Base-by-base conservation (phyloP, 2,888 invertebrate genomes). In the Danaus chrysippus region DNA sequence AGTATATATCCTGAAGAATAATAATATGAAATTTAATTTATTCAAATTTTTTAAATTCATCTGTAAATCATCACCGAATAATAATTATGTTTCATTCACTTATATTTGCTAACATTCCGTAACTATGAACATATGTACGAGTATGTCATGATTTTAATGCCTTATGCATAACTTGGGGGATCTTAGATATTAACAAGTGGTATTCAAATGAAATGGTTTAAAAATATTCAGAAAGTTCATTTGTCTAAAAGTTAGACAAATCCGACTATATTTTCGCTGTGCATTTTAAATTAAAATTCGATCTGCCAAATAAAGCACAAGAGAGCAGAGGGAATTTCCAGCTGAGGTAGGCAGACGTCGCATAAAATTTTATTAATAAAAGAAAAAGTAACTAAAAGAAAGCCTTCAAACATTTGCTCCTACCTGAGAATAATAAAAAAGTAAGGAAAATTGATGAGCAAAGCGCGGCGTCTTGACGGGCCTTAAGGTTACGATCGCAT, bases 351-450 rank as follows among this genome's bases (percentile, higher is more conserved):
- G 73, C 76, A 65, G 72, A 72, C 75, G 74, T 70, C 74, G 73
- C 77, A 77, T 81, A 79, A 84, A 84, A 77, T 84, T 85, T 84
- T 85, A 84, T 83, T 86, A 86, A 84, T 86, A 84, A 86, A 86
- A 83, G 77, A 82, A 82, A 81, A 83, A 84, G 81, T 77, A 79
- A 81, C 78, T 76, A 78, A 71, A 73, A 75, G 75, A 82, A 83
- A 76, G 76, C 75, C 76, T 74, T 76, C 76, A 77, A 83, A 80
- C 76, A 81, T 80, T 78, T 74, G 75, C 74, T 72, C 74, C 19
- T 71, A 75, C 80, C 76, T 70, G 78, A 80, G 76, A 77, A 76
- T 85, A 83, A 84, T 83, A 84, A 83, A 73, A 68, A 83, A 76
- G 78, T 82, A 81, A 81, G 75, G 77, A 76, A 79, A 84, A 85